phyloP scores from a whole-genome alignment of 2,113 vertebrate genomes.

The Rhynchomys soricoides region DNA sequence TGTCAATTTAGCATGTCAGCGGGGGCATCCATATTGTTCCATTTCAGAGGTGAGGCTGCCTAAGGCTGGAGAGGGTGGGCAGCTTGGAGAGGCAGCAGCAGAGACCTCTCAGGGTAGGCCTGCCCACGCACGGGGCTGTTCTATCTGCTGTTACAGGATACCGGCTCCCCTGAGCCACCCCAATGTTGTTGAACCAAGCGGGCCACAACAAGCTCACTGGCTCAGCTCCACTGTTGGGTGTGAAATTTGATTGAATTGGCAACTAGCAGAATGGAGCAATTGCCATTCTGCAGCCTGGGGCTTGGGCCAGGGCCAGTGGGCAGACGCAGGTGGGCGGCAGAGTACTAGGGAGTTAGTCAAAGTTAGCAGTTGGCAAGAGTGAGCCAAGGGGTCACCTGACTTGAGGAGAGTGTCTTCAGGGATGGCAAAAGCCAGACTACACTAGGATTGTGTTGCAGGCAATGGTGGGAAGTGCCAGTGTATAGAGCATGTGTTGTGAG shows the following conservation, averaged over 20 bases:
- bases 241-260: conserved; percentile 76
- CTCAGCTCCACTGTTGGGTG: conserved; percentile 72
- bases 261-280: conserved; percentile 67
- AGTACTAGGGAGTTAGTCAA: conserved; percentile 3
- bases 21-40: background rate
- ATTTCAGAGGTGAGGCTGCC: conserved; percentile 46
- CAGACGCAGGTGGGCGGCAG: conserved; percentile 37
- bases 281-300: conserved; percentile 63
- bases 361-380: conserved; percentile 34
- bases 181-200: conserved; percentile 37
- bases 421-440: background rate
- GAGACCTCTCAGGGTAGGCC: conserved; percentile 32
- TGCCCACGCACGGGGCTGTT: background rate
- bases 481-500: background rate
- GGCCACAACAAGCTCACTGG: conserved; percentile 72
- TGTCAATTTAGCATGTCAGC: background rate
- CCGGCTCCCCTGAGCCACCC: conserved; percentile 44
- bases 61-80: background rate
- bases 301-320: conserved; percentile 66
- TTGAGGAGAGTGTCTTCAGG: background rate
- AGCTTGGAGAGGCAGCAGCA: background rate
- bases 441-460: background rate
- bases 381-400: conserved; percentile 40
- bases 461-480: background rate
- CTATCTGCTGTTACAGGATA: conserved; percentile 38